A percentile compares a stretch with the other conserved stretches of the same genome.
Evolutionary conservation across 2,888 invertebrate species (phyloP).

Genomic region (Bembecia ichneumoniformis): DNA sequence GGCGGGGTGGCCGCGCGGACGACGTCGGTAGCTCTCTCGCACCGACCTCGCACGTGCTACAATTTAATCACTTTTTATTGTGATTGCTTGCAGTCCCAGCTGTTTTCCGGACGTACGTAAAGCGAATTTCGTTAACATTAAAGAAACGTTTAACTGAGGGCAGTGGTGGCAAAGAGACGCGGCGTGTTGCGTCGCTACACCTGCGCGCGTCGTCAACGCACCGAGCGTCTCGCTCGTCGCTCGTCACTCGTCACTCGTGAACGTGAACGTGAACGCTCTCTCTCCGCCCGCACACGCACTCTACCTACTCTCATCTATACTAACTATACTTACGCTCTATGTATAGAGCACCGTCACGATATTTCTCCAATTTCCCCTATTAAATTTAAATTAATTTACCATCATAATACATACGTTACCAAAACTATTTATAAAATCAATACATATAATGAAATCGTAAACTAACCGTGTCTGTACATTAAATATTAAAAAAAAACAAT

Average conservation of each 20-base stretch:
- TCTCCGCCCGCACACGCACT: constrained; percentile 22
- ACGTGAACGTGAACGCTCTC: constrained; percentile 20
- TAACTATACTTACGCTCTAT: constrained; percentile 5
- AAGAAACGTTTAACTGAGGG: constrained; percentile 39
- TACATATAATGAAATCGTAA: no score
- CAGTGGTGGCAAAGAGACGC: constrained; percentile 21
- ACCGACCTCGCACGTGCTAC: constrained; percentile 30
- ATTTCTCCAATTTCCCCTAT: not conserved
- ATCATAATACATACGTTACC: no score
- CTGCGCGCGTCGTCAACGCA: constrained; percentile 13
- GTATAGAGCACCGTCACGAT: not conserved
- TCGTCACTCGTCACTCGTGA: no score
- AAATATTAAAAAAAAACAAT: no score
- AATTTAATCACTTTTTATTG: constrained; percentile 50
- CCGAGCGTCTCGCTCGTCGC: constrained; percentile 12
- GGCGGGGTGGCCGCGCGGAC: constrained; percentile 17
- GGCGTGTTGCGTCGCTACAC: constrained; percentile 15
- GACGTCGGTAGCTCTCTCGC: constrained; percentile 20
- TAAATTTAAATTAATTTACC: no score
- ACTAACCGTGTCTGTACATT: no score
- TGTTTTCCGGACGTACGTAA: constrained; percentile 77
- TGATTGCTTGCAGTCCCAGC: constrained; percentile 77
- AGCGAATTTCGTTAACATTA: constrained; percentile 45
- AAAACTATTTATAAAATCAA: no score
- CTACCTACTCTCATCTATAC: constrained; percentile 15